A percentile compares a stretch with the other conserved stretches of the same genome.
These are phyloP conservation scores for Gymnoscopelus microlampas DNA, from an alignment of 2,797 vertebrate species.

Conservation along the genomic window DNA sequence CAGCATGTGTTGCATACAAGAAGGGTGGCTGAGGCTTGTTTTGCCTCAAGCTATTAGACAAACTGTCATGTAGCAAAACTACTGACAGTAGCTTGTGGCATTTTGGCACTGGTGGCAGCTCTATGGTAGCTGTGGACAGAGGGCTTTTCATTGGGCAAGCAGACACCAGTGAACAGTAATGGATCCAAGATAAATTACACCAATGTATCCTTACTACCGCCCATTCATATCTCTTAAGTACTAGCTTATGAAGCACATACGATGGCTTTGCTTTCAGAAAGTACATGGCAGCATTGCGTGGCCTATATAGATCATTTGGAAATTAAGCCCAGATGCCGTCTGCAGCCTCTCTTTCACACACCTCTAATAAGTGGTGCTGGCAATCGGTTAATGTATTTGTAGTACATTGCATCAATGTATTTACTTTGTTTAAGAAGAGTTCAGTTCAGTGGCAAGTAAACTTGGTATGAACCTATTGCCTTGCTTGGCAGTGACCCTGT, in stretches of 20 bases:
- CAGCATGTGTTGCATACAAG: conserved; percentile 16
- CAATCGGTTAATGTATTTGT: too few relatives aligned
- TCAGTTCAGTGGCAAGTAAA: too few relatives aligned
- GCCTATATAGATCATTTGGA: too few relatives aligned
- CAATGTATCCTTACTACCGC: neutral
- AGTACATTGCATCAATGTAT: too few relatives aligned
- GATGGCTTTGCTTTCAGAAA: neutral
- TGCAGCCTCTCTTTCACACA: too few relatives aligned
- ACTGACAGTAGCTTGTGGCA: neutral
- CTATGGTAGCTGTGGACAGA: neutral
- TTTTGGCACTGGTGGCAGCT: neutral
- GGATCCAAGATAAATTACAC: neutral
- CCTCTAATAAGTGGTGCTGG: too few relatives aligned
- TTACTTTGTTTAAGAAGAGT: too few relatives aligned
- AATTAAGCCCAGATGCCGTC: too few relatives aligned
- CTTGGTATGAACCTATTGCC: neutral
- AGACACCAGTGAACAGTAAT: neutral
- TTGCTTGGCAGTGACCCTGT: neutral
- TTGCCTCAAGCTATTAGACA: conserved; percentile 17
- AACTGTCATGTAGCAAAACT: conserved; percentile 16
- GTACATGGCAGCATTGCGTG: too few relatives aligned
- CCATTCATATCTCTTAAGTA: neutral
- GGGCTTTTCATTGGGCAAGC: neutral
- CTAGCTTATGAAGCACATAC: neutral
- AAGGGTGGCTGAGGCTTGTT: neutral